Percentiles rank a stretch among this genome's conserved stretches.
Evolutionary conservation across 1,140 invertebrate species (phyloP).

Genomic region (Battus philenor): DNA sequence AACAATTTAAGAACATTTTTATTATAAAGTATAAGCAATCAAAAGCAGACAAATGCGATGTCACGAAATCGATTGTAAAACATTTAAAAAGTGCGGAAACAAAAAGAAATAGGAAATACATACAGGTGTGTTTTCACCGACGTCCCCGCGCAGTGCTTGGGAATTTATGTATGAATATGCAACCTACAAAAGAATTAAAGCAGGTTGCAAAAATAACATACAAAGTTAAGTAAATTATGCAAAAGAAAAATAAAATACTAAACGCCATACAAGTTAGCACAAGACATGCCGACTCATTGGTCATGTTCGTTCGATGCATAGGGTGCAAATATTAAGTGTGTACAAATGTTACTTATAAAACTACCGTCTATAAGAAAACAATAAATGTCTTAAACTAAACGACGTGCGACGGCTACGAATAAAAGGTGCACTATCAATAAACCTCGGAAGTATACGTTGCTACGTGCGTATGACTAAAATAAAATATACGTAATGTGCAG

Average conservation of each 20-base stretch:
- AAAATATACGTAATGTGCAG: constrained; percentile 16
- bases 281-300: constrained; percentile 17
- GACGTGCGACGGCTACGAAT: no score
- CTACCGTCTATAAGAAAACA: no score
- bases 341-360: not conserved
- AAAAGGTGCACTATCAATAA: no score
- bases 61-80: constrained; percentile 2
- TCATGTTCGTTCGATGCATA: not conserved
- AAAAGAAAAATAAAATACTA: constrained; percentile 16
- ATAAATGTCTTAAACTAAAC: no score
- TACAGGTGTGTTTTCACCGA: constrained; percentile 76
- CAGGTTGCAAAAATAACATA: constrained; percentile 70
- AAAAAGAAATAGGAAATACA: constrained; percentile 68
- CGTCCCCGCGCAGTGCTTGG: constrained; percentile 55
- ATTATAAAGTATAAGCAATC: constrained; percentile 8
- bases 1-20: not conserved
- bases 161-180: constrained; percentile 71
- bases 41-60: constrained; percentile 5
- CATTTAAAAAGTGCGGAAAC: constrained; percentile 22
- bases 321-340: constrained; percentile 13
- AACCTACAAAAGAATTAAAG: constrained; percentile 74
- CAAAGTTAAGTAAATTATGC: constrained; percentile 32
- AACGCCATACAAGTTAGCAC: constrained; percentile 28
- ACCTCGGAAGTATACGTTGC: no score
- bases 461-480: constrained; percentile 10